phyloP scores from a whole-genome alignment of 2,797 vertebrate genomes.

The Squalus acanthias region DNA sequence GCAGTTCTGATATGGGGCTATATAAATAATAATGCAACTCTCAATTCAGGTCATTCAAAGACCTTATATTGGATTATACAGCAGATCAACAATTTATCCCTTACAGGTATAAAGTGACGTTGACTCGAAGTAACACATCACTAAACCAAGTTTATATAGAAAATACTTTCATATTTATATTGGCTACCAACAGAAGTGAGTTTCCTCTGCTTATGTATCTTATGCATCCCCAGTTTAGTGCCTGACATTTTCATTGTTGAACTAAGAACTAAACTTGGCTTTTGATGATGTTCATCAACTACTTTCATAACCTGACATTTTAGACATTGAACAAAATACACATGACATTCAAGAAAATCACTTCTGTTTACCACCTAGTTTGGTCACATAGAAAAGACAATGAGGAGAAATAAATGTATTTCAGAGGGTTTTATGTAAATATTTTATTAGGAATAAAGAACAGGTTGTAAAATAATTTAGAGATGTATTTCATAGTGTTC shows the following conservation, averaged over 20 bases:
- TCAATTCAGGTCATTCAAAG: background rate
- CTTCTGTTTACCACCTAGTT: background rate
- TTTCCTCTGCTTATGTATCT: background rate
- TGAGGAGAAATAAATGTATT: background rate
- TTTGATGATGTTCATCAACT: background rate
- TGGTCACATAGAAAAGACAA: background rate
- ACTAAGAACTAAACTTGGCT: background rate
- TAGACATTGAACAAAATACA: background rate
- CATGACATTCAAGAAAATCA: background rate
- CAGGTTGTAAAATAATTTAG: background rate
- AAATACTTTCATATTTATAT: background rate
- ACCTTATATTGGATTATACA: background rate
- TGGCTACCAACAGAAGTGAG: background rate
- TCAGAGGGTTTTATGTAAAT: background rate
- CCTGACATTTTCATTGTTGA: background rate
- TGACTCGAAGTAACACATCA: background rate
- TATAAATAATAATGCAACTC: background rate
- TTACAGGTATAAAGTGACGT: background rate
- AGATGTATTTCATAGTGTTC: no score
- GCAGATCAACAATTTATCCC: background rate
- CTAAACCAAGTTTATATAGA: background rate
- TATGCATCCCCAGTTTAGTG: background rate
- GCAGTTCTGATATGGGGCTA: background rate
- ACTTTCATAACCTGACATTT: background rate
- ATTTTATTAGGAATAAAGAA: background rate